Evolutionary conservation across 1,140 invertebrate genomes (phyloP).

Genomic region (Cecropterus lyciades): DNA sequence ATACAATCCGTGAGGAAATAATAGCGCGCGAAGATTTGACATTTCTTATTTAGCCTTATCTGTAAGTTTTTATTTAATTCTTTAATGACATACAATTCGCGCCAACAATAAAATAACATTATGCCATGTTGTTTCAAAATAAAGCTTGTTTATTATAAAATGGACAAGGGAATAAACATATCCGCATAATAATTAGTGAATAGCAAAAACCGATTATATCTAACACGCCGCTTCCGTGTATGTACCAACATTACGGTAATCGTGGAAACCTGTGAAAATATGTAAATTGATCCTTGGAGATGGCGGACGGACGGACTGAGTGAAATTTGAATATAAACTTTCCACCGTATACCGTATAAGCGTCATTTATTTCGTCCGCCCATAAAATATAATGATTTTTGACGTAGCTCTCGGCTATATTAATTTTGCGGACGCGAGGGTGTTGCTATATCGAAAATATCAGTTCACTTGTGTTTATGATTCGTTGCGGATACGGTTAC

Average conservation of each 20-base stretch:
- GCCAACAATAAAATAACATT: neutral
- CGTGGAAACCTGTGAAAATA: constrained; percentile 79
- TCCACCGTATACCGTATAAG: constrained; percentile 66
- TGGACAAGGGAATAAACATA: constrained; percentile 1
- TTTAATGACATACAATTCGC: neutral
- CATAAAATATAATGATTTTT: constrained; percentile 84
- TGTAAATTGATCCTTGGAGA: constrained; percentile 83
- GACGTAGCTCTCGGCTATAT: constrained; percentile 71
- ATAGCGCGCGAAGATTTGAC: neutral
- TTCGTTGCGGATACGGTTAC: constrained; percentile 19
- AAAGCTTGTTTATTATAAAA: neutral
- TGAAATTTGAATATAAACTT: constrained; percentile 83
- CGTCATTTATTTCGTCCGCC: constrained; percentile 77
- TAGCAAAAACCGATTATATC: constrained; percentile 25
- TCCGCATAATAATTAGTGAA: constrained; percentile 20
- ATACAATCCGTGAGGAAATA: neutral
- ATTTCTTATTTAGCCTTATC: neutral
- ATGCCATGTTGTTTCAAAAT: too few species aligned
- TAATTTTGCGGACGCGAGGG: constrained; percentile 69
- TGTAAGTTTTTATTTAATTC: neutral
- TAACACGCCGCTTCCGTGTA: constrained; percentile 18
- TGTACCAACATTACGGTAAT: constrained; percentile 51
- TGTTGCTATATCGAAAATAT: constrained; percentile 62
- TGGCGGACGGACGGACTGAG: constrained; percentile 69
- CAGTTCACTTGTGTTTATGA: constrained; percentile 43